Conservation (phyloP, 2,797 vertebrate species). For the Selene dorsalis region DNA sequence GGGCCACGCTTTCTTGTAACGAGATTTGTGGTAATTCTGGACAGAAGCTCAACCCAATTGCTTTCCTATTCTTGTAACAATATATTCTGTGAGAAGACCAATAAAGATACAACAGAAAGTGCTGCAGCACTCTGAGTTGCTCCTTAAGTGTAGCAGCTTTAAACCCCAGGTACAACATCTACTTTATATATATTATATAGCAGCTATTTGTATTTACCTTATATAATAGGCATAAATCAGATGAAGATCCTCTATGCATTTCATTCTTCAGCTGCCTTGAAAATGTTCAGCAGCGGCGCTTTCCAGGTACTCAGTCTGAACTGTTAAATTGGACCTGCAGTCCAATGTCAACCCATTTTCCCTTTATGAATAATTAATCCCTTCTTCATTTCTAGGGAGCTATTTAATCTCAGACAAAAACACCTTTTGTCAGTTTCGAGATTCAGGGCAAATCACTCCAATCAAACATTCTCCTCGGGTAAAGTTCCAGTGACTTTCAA, state of each 20-base stretch:
- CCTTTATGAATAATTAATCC: conserved; percentile 75
- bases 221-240: conserved; percentile 6
- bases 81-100: background rate
- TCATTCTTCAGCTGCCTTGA: conserved; percentile 8
- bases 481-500: conserved; percentile 73
- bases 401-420: conserved; percentile 72
- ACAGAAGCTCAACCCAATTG: background rate
- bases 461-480: conserved; percentile 71
- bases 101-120: background rate
- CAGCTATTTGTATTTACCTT: conserved; percentile 18
- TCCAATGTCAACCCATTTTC: conserved; percentile 69
- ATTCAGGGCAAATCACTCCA: conserved; percentile 73
- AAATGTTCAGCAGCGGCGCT: conserved; percentile 24
- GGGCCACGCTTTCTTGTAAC: conserved; percentile 13
- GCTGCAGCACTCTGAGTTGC: background rate
- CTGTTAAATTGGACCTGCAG: conserved; percentile 66
- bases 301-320: conserved; percentile 59
- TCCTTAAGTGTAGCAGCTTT: background rate
- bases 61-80: background rate
- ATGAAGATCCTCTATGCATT: conserved; percentile 12
- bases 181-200: no score
- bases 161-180: background rate
- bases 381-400: conserved; percentile 58
- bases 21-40: conserved; percentile 6
- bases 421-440: conserved; percentile 67